phyloP scores from a whole-genome alignment of 1,140 invertebrate genomes.

The Brachionus manjavacas region DNA sequence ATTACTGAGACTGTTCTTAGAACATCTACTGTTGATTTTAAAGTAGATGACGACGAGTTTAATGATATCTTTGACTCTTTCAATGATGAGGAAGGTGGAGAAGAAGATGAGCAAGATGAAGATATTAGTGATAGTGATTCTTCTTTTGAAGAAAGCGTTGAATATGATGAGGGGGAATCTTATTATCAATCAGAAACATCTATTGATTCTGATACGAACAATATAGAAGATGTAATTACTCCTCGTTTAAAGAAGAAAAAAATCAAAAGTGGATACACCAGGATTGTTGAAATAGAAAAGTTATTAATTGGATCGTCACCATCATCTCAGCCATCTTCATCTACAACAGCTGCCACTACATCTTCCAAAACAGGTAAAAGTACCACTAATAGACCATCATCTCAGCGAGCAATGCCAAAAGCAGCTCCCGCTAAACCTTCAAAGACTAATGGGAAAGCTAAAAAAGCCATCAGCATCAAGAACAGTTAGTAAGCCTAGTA shows the following conservation, averaged over 20 bases:
- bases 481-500: no score
- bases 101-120: background rate
- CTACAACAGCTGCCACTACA: no score
- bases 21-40: background rate
- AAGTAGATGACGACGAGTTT: background rate
- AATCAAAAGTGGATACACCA: background rate
- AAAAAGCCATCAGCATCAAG: no score
- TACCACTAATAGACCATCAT: no score
- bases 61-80: constrained; percentile 10
- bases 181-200: background rate
- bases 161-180: background rate
- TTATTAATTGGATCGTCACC: no score
- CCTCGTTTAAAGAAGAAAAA: background rate
- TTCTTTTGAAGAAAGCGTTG: background rate
- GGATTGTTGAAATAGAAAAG: no score
- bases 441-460: no score
- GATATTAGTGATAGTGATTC: background rate
- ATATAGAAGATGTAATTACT: background rate
- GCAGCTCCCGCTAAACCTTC: no score
- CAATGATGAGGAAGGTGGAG: background rate
- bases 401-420: no score
- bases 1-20: background rate
- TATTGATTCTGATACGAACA: background rate
- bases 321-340: no score
- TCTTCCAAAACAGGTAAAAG: no score